Conservation (phyloP, 2,888 invertebrate species). For the Ptilodon capucinus region DNA sequence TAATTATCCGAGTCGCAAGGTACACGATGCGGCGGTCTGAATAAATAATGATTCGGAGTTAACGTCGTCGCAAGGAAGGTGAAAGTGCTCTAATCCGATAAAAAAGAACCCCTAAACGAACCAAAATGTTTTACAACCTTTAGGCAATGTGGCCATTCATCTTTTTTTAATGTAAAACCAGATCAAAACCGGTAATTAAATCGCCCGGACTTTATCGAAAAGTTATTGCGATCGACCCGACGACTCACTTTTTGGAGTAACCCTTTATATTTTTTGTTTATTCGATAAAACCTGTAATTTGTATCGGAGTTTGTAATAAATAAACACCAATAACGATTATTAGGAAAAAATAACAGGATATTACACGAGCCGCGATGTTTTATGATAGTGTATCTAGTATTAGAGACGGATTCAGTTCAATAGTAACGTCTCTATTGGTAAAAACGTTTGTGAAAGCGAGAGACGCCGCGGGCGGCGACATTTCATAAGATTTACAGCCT, state of each 20-base stretch:
- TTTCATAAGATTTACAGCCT: slow-evolving; percentile 70
- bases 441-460: slow-evolving; percentile 75
- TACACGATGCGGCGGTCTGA: slow-evolving; percentile 52
- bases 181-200: slow-evolving; percentile 82
- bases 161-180: slow-evolving; percentile 82
- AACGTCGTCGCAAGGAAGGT: slow-evolving; percentile 55
- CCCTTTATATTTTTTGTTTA: slow-evolving; percentile 78
- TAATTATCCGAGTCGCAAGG: slow-evolving; percentile 60
- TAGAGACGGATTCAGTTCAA: slow-evolving; percentile 63
- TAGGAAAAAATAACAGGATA: slow-evolving; percentile 81
- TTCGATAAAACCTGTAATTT: slow-evolving; percentile 81
- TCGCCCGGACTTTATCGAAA: slow-evolving; percentile 81
- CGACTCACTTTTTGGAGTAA: slow-evolving; percentile 82
- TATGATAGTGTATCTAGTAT: slow-evolving; percentile 67
- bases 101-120: slow-evolving; percentile 68
- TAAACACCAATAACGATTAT: slow-evolving; percentile 83
- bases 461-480: slow-evolving; percentile 62
- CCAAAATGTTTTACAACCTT: slow-evolving; percentile 72
- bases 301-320: slow-evolving; percentile 78
- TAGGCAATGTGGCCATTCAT: slow-evolving; percentile 75
- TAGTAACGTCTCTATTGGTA: slow-evolving; percentile 79
- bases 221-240: slow-evolving; percentile 81
- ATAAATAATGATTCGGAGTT: slow-evolving; percentile 61
- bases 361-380: slow-evolving; percentile 67
- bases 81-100: slow-evolving; percentile 70